Evolutionary conservation across 2,113 vertebrate species (phyloP).

Genomic region (Platycercus adscitus): DNA sequence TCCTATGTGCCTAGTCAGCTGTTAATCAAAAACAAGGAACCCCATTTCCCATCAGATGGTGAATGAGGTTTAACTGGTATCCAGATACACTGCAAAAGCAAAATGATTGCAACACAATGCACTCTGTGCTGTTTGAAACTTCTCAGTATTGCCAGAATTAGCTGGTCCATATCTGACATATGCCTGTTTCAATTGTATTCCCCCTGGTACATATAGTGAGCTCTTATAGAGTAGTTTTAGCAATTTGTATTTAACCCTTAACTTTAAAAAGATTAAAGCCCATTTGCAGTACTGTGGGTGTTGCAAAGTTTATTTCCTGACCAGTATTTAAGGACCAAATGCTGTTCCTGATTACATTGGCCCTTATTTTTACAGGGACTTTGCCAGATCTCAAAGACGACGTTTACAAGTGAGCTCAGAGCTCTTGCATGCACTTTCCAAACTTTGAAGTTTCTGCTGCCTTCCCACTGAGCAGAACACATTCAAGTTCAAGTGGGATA

Average conservation of each 20-base stretch:
- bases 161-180: not conserved
- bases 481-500: slow-evolving; percentile 18
- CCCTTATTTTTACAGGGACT: not conserved
- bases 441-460: slow-evolving; percentile 8
- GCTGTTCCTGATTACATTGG: not conserved
- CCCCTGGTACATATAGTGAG: not conserved
- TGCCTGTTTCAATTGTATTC: not conserved
- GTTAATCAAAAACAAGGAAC: not conserved
- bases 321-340: not conserved
- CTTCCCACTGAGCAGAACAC: not conserved
- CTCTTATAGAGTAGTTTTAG: not conserved
- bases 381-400: not conserved
- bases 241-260: not conserved
- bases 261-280: not conserved
- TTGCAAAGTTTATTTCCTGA: not conserved
- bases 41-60: not conserved
- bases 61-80: not conserved
- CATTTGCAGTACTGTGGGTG: not conserved
- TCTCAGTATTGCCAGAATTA: not conserved
- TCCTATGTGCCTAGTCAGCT: not conserved
- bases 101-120: not conserved
- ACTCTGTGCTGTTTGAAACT: not conserved
- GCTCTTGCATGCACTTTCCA: not conserved
- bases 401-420: not conserved
- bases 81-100: not conserved